Base-by-base conservation (phyloP, 2,797 vertebrate genomes). In the Coregonus ussuriensis region DNA sequence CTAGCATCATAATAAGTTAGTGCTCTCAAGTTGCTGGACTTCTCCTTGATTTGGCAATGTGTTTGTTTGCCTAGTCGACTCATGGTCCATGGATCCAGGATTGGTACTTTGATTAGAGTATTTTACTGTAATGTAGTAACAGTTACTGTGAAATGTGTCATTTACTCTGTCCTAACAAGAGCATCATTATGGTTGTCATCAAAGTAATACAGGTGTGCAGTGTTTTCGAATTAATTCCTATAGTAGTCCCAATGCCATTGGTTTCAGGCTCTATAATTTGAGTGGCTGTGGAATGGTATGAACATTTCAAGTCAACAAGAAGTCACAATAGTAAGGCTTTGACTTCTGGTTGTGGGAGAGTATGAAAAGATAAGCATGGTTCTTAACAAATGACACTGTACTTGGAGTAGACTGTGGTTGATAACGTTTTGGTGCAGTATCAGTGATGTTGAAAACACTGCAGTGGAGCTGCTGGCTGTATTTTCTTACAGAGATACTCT, bases 341-440 rank as follows among this genome's bases (percentile, higher is more conserved):
- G 13, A 3, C 14, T 33, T 16, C 31, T 33, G n/a, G 1, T 16
- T 18, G 59, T 67, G 5, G 13, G 33, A 35, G 16, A 70, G 33
- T 6, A 11, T 21, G 18, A 18, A 67, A 16, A 31, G 52, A 29
- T 16, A 51, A 21, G 25, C 25, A 33, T 1, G 16, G 16, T 4
- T 33, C 16, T 29, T 4, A 71, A 70, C 84, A 77, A 76, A 71
- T 75, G 75, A 80, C 76, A 83, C 41, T 47, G 82, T 73, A 83
- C 63, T 51, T 72, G 35, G 35, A 4, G 79, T 47, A 13, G 84
- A 82, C 86, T 83, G 78, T 88, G 84, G 70, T 85, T 47, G 41
- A 3, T 82, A 88, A 87, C 87, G 87, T 86, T 90, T 92, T 94
- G 93, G 91, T 94, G 94, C 94, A 95, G 94, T 92, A 93, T 85